phyloP scores from a whole-genome alignment of 2,888 invertebrate species.

The Spicauda simplicius region DNA sequence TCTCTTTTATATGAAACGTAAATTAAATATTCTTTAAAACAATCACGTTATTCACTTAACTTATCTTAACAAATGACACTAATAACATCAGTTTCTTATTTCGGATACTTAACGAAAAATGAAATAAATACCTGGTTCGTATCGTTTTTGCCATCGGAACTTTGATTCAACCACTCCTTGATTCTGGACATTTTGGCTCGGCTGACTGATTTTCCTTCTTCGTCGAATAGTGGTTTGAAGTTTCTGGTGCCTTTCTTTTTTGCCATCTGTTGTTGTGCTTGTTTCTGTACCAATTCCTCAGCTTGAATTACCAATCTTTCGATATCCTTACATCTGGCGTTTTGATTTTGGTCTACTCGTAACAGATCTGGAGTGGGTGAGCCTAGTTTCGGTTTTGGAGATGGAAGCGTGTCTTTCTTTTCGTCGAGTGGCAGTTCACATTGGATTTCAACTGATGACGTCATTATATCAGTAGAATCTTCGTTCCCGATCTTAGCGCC shows the following conservation, averaged over 20 bases:
- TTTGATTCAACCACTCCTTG: conserved; percentile 88
- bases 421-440: conserved; percentile 72
- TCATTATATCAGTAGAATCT: conserved; percentile 80
- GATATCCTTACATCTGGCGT: conserved; percentile 86
- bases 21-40: too few species aligned
- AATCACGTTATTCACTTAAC: too few species aligned
- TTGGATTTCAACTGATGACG: conserved; percentile 79
- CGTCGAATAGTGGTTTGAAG: conserved; percentile 82
- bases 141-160: conserved; percentile 70
- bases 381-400: conserved; percentile 68
- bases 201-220: conserved; percentile 74
- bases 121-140: conserved; percentile 67
- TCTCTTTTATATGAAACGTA: too few species aligned
- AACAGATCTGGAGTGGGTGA: conserved; percentile 77
- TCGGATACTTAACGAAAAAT: background rate
- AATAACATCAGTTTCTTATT: background rate
- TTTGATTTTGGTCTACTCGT: conserved; percentile 76
- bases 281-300: conserved; percentile 90
- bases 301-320: conserved; percentile 91
- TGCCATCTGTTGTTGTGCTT: conserved; percentile 74
- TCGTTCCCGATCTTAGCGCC: conserved; percentile 73
- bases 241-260: conserved; percentile 75
- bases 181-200: conserved; percentile 87
- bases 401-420: conserved; percentile 57
- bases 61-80: too few species aligned